A percentile compares a stretch with the other conserved stretches of the same genome.
phyloP scores from a whole-genome alignment of 2,888 invertebrate genomes.

The Steromphala cineraria region DNA sequence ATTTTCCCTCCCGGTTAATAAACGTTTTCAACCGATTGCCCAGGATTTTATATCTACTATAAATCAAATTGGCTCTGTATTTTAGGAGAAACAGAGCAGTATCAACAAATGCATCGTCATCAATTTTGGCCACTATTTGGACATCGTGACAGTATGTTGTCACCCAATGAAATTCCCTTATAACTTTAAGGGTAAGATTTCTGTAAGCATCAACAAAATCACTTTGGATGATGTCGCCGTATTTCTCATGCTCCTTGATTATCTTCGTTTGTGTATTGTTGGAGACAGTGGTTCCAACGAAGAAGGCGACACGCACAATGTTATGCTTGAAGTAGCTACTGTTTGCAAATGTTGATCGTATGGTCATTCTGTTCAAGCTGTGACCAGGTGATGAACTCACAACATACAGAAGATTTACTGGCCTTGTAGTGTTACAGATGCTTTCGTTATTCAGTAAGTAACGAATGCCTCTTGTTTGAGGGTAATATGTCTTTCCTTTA shows the following conservation, averaged over 20 bases:
- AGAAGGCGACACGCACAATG: background rate
- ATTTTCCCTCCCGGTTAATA: constrained; percentile 29
- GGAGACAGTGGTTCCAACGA: background rate
- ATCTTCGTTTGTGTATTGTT: no score
- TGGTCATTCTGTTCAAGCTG: background rate
- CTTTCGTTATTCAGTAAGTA: background rate
- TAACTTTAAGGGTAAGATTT: constrained; percentile 45
- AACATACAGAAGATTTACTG: background rate
- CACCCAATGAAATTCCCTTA: constrained; percentile 43
- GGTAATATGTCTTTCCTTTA: background rate
- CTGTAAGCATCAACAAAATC: constrained; percentile 41
- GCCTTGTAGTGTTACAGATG: background rate
- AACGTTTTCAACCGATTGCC: constrained; percentile 9
- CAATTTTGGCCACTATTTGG: constrained; percentile 40
- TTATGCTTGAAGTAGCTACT: background rate
- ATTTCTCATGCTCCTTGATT: background rate
- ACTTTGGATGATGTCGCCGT: constrained; percentile 43
- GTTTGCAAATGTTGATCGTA: background rate
- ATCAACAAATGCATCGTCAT: constrained; percentile 44
- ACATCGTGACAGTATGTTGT: constrained; percentile 40
- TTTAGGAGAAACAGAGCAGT: constrained; percentile 36
- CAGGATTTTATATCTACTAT: constrained; percentile 33
- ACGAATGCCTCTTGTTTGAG: background rate
- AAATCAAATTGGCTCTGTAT: constrained; percentile 14
- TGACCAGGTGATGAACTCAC: background rate